These are phyloP conservation scores for Hypsopygia costalis DNA, from an alignment of 2,888 invertebrate genomes.

Conservation along the genomic window DNA sequence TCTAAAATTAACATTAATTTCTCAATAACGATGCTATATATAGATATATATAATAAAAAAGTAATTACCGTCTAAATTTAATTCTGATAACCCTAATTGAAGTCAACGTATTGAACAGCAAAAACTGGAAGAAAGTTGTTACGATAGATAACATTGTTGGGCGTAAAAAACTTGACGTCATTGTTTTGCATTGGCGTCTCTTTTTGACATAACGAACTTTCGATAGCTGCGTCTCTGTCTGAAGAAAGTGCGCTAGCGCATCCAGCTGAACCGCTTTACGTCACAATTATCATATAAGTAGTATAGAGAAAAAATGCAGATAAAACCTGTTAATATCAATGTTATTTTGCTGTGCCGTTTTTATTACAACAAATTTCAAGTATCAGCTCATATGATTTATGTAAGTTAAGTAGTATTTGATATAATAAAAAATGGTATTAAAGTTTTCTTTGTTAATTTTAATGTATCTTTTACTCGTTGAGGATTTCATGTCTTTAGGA, in stretches of 20 bases:
- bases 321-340: too few relatives aligned
- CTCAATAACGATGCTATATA: too few relatives aligned
- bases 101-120: slow-evolving; percentile 54
- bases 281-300: slow-evolving; percentile 37
- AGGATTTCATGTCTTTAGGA: too few relatives aligned
- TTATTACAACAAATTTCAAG: too few relatives aligned
- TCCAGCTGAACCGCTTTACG: slow-evolving; percentile 56
- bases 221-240: slow-evolving; percentile 38
- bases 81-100: slow-evolving; percentile 26
- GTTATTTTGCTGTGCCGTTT: too few relatives aligned
- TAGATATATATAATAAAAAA: too few relatives aligned
- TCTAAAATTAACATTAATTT: too few relatives aligned
- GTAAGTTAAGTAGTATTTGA: too few relatives aligned
- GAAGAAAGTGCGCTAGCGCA: slow-evolving; percentile 71
- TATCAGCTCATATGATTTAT: too few relatives aligned
- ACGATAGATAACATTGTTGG: slow-evolving; percentile 45
- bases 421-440: too few relatives aligned
- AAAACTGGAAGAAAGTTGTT: slow-evolving; percentile 71
- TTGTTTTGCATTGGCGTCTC: slow-evolving; percentile 57
- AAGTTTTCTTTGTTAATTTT: too few relatives aligned
- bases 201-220: slow-evolving; percentile 25
- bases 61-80: neutral
- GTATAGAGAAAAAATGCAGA: slow-evolving; percentile 30
- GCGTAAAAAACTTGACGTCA: slow-evolving; percentile 49
- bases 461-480: too few relatives aligned